A percentile compares a stretch with the other conserved stretches of the same genome.
Conservation (phyloP, 23 tunicate genomes). For the Halocynthia roretzi region DNA sequence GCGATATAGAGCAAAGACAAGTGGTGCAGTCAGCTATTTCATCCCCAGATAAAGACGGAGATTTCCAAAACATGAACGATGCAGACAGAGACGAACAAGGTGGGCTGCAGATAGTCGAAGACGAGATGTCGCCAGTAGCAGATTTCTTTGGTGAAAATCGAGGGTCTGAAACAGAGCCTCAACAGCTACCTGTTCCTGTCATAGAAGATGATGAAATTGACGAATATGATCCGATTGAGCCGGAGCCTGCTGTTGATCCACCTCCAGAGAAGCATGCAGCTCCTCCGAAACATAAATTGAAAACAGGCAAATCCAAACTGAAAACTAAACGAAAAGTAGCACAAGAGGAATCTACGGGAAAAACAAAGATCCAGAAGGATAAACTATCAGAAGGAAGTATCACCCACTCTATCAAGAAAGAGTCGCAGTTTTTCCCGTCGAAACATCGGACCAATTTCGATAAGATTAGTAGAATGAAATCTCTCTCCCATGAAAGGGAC, state of each 20-base stretch:
- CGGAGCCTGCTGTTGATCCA: too few species aligned
- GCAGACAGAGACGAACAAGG: constrained; percentile 10
- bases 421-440: too few species aligned
- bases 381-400: too few species aligned
- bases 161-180: neutral
- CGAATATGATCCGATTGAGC: too few species aligned
- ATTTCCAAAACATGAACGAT: neutral
- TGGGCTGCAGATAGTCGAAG: neutral
- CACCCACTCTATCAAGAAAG: too few species aligned
- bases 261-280: too few species aligned
- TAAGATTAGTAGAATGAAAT: constrained; percentile 17
- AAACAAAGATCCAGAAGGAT: too few species aligned
- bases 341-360: too few species aligned
- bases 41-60: constrained; percentile 17
- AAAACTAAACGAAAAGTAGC: too few species aligned
- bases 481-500: constrained; percentile 59
- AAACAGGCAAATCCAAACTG: too few species aligned
- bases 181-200: neutral
- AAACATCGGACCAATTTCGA: too few species aligned
- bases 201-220: neutral
- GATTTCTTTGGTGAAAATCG: neutral
- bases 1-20: constrained; percentile 27
- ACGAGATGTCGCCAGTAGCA: neutral
- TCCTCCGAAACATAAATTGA: too few species aligned
- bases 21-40: constrained; percentile 21